Evolutionary conservation across 2,113 vertebrate species (phyloP).

Genomic region (Rhegmatorhina hoffmannsi): DNA sequence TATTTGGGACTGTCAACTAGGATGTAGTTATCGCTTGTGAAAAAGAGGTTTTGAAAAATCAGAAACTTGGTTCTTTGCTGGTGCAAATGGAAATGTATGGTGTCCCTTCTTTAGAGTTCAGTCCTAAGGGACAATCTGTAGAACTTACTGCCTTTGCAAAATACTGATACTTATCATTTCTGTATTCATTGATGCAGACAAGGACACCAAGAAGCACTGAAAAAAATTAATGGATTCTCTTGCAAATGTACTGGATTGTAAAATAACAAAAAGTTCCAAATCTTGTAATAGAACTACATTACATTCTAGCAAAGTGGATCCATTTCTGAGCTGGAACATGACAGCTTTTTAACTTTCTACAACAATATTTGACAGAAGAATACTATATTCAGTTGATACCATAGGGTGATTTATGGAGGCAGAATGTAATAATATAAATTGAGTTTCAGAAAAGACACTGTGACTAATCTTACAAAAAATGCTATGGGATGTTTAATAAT

Average conservation of each 20-base stretch:
- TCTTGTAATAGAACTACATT: conserved; percentile 11
- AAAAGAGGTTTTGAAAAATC: neutral
- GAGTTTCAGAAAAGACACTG: conserved; percentile 70
- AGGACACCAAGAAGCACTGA: neutral
- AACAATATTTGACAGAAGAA: conserved; percentile 61
- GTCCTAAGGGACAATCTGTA: neutral
- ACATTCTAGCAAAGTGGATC: conserved; percentile 38
- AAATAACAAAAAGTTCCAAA: conserved; percentile 12
- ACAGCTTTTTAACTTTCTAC: conserved; percentile 62
- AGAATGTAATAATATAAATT: conserved; percentile 72
- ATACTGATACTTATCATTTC: neutral
- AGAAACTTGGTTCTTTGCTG: neutral
- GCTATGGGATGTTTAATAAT: conserved; percentile 69
- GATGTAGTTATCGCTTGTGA: neutral
- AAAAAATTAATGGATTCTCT: neutral
- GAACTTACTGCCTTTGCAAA: neutral
- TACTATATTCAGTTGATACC: conserved; percentile 45
- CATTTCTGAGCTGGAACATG: conserved; percentile 49
- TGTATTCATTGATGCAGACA: neutral
- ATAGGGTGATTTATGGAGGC: conserved; percentile 59
- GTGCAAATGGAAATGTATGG: neutral
- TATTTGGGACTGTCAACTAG: neutral
- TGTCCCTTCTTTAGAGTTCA: neutral
- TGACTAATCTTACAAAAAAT: conserved; percentile 71
- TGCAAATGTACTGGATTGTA: neutral